Base-by-base conservation (phyloP, 2,797 vertebrate species). In the Mallotus villosus region DNA sequence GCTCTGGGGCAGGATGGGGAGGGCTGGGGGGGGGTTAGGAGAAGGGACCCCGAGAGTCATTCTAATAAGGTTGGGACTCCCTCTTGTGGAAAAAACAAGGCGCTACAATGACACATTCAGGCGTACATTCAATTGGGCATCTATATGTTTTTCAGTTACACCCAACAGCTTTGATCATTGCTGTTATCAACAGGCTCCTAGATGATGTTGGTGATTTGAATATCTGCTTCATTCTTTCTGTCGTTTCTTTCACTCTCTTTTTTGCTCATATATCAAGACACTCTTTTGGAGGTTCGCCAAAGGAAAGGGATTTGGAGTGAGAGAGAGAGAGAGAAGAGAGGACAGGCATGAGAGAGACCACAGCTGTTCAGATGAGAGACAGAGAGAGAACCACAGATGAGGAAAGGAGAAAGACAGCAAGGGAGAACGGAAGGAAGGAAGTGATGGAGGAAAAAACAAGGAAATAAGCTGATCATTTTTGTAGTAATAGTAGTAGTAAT, bases 51-150 rank as follows among this genome's bases (percentile, higher is more conserved):
- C 84, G 68, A 1, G 70, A 74, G 84, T 70, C 55, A 68, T 78
- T 84, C 82, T 65, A 81, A 76, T 89, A 92, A 88, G 92, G 83
- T 90, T 94, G 86, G 82, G 92, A 91, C 94, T 93, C 96, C 96
- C 96, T 95, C 96, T 97, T 91, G 94, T 95, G 96, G 93, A 72
- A 41, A 76, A n/a, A 70, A 11, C 58, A 1, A 59, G 70, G 80
- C 77, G 59, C 68, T 49, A 65, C 9, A 51, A 55, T 25, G 29
- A 70, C 37, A 41, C 12, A n/a, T 58, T 41, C 12, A 74, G 16
- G 27, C 9, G 16, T 4, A 25, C 16, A 24, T 29, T 21, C 14
- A 37, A 24, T 12, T 41, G 29, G 12, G 62, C 19, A 22, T 58
- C 19, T 58, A 2, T 21, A 12, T 24, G 19, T 21, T 21, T 21